Evolutionary conservation across 2,888 invertebrate genomes (phyloP), one percentile per base, ranked within the genome.

Genomic region (Pyrochroa serraticornis): DNA sequence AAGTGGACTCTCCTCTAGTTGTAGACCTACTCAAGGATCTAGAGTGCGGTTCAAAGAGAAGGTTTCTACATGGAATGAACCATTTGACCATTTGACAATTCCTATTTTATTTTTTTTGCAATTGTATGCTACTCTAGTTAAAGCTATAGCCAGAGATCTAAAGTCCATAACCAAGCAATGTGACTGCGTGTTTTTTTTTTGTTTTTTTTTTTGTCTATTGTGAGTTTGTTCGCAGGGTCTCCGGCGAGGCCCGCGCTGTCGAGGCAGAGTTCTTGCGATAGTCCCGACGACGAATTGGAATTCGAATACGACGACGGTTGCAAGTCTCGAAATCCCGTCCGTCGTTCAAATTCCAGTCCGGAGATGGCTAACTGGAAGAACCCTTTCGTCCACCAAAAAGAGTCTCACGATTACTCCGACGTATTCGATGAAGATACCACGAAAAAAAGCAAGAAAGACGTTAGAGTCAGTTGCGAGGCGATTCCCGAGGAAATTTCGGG

Each of bases 321-420:
- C 5, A 85, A 86, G 70, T 85, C 87, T 0, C 84, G 92, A 7
- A 92, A 92, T 81, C 93, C 93, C 6, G 93, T 95, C 56, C 85
- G 93, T 1, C 84, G 94, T 60, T 92, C 93, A 38, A 94, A 94
- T 83, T 94, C 94, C 47, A 93, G 93, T 69, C 94, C 94, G 1
- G 95, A 95, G 82, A 93, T 95, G 93, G 90, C 92, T 1, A 90
- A 89, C 73, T 93, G 92, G 91, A 90, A 92, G 65, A 86, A 86
- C 77, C 86, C 87, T 60, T 87, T 88, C 68, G 75, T 87, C 42
- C 80, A 79, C 64, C 82, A 83, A 72, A 81, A 84, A 71, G 60
- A 71, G 48, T 58, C 53, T 60, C 62, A 42, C 67, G n/a, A 44
- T 30, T 30, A 36, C 35, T 22, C 66, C 54, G 76, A 66, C 39